A percentile compares a stretch with the other conserved stretches of the same genome.
Conservation (phyloP, 2,113 vertebrate species). For the Oreocharis arfaki region DNA sequence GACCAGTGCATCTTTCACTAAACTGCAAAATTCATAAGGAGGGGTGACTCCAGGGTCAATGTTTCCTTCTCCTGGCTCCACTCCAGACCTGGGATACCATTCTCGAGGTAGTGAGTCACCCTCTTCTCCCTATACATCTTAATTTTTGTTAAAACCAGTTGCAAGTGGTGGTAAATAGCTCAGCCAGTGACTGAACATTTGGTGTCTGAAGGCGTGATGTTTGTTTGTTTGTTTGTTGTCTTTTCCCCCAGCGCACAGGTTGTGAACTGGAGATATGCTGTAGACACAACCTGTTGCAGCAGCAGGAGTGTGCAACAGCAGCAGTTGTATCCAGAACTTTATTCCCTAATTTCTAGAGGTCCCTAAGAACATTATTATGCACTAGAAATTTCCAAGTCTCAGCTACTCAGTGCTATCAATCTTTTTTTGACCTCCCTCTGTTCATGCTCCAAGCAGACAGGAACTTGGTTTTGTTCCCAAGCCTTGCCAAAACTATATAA, state of each 20-base stretch:
- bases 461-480: neutral
- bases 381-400: neutral
- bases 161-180: neutral
- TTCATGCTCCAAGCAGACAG: neutral
- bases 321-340: neutral
- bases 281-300: neutral
- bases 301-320: fast-evolving
- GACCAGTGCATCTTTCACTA: conserved; percentile 54
- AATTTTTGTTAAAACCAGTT: neutral
- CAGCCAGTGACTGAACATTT: neutral
- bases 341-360: neutral
- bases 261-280: neutral
- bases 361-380: neutral
- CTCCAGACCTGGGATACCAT: neutral
- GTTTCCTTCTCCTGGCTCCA: conserved; percentile 20
- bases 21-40: conserved; percentile 61
- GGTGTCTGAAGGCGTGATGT: neutral
- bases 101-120: neutral
- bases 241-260: fast-evolving
- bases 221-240: neutral
- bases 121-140: neutral
- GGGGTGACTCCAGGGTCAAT: conserved; percentile 15
- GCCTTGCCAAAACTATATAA: neutral
- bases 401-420: neutral
- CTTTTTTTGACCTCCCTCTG: neutral